phyloP scores from a whole-genome alignment of 2,797 vertebrate genomes.

The Gymnothorax reevesii region DNA sequence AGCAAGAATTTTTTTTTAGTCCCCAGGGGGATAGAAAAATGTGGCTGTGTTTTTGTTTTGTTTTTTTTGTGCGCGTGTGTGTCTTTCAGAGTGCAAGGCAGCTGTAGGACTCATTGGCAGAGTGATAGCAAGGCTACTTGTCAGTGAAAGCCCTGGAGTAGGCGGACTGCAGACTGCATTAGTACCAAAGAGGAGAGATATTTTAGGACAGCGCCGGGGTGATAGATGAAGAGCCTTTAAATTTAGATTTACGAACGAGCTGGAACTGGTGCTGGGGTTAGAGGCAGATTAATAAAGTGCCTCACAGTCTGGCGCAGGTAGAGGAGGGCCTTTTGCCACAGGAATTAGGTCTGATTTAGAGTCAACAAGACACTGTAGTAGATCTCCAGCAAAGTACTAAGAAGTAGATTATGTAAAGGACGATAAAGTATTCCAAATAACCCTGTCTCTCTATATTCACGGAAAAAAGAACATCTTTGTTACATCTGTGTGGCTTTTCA shows the following conservation, averaged over 20 bases:
- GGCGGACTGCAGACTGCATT: conserved; percentile 9
- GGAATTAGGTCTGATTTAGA: conserved; percentile 12
- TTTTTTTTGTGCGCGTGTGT: not conserved
- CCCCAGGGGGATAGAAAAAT: not conserved
- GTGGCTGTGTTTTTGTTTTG: not conserved
- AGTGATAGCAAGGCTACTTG: not conserved
- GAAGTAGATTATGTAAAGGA: not conserved
- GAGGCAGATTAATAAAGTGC: conserved; percentile 19
- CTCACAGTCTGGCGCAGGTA: not conserved
- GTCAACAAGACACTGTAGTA: not conserved
- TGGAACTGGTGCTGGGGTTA: conserved; percentile 2
- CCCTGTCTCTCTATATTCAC: conserved; percentile 8
- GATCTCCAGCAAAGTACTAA: conserved; percentile 3
- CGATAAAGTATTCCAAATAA: conserved; percentile 14
- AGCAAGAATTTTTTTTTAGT: no score
- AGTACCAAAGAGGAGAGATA: conserved; percentile 21
- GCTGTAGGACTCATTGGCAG: not conserved
- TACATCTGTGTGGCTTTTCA: not conserved
- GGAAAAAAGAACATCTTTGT: not conserved
- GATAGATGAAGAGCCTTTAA: conserved; percentile 29
- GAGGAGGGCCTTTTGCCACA: not conserved
- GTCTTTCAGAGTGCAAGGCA: not conserved
- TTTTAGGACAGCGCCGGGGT: conserved; percentile 23
- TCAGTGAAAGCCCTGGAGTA: not conserved
- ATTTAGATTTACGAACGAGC: conserved; percentile 28